Evolutionary conservation across 1,140 invertebrate genomes (phyloP).

Genomic region (Ptiloglossa arizonensis): DNA sequence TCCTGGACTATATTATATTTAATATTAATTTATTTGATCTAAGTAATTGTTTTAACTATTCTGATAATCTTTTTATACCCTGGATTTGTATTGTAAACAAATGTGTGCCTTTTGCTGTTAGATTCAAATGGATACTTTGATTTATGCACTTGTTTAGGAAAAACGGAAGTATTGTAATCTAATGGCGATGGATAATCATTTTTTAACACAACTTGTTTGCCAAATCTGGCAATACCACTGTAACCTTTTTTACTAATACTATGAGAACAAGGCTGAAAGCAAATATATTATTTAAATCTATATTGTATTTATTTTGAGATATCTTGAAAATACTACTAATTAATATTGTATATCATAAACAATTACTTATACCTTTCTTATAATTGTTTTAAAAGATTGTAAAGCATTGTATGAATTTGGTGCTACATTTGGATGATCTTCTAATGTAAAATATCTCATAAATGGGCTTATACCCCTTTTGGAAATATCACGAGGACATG

Average conservation of each 20-base stretch:
- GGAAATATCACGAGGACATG: constrained; percentile 67
- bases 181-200: constrained; percentile 69
- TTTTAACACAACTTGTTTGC: constrained; percentile 15
- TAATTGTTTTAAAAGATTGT: constrained; percentile 67
- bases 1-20: constrained; percentile 66
- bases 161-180: constrained; percentile 57
- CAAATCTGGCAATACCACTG: constrained; percentile 68
- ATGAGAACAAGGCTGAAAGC: constrained; percentile 62
- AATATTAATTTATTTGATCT: constrained; percentile 31
- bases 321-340: constrained; percentile 11
- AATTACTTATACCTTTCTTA: constrained; percentile 63
- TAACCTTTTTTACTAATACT: constrained; percentile 75
- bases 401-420: constrained; percentile 70
- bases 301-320: neutral
- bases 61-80: constrained; percentile 63
- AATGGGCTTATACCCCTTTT: constrained; percentile 66
- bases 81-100: constrained; percentile 63
- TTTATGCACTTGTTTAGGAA: constrained; percentile 48
- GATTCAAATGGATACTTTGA: constrained; percentile 65
- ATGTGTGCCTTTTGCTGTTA: constrained; percentile 48
- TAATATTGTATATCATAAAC: neutral
- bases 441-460: constrained; percentile 68
- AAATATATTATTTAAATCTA: constrained; percentile 12
- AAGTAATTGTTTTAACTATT: constrained; percentile 8
- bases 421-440: constrained; percentile 69